These are phyloP conservation scores for Mesocentrotus franciscanus DNA, from an alignment of 53 echinoderm and acorn worm species.

Conservation along the genomic window DNA sequence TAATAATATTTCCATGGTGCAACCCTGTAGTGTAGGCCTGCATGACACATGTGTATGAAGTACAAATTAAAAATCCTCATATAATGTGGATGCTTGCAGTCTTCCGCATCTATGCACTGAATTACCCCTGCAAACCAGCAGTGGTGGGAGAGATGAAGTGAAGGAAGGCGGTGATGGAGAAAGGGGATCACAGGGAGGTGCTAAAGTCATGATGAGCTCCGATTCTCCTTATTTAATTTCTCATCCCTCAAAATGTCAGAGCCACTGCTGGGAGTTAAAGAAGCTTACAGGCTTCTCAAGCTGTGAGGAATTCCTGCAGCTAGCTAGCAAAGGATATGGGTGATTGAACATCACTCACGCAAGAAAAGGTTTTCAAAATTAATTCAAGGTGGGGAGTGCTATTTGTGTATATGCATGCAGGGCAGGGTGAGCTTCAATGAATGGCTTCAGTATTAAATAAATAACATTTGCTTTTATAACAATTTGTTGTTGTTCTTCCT, in stretches of 20 bases:
- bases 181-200: conserved; percentile 29
- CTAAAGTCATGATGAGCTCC: conserved; percentile 51
- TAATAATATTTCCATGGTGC: too few species aligned
- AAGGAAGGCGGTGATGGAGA: not conserved
- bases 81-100: not conserved
- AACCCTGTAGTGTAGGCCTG: too few species aligned
- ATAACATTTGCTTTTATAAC: not conserved
- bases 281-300: conserved; percentile 36
- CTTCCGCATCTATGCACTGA: not conserved
- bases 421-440: not conserved
- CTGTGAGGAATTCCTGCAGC: conserved; percentile 51
- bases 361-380: not conserved
- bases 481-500: not conserved
- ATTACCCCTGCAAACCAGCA: not conserved
- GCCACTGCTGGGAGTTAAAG: conserved; percentile 57
- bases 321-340: not conserved
- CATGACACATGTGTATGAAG: not conserved
- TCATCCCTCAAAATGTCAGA: conserved; percentile 56
- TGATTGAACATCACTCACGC: conserved; percentile 46
- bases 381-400: conserved; percentile 20
- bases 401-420: not conserved
- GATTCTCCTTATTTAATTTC: conserved; percentile 46
- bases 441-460: not conserved
- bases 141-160: not conserved
- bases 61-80: not conserved